Evolutionary conservation across 2,797 vertebrate genomes (phyloP).

Genomic region (Rousettus madagascariensis): DNA sequence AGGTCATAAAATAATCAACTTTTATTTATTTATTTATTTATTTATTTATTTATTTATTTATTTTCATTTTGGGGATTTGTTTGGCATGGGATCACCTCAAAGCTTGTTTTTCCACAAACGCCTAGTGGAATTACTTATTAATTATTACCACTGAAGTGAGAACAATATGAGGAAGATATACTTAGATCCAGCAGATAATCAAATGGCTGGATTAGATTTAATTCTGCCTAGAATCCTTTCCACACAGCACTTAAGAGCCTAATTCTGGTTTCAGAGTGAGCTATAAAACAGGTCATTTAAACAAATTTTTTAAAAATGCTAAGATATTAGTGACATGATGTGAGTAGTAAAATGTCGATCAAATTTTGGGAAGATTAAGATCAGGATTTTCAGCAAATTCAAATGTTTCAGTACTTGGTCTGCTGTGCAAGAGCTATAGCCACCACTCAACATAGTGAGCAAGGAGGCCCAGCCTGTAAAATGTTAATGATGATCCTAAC

Average conservation of each 20-base stretch:
- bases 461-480: background rate
- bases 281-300: conserved; percentile 31
- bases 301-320: background rate
- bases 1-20: conserved; percentile 46
- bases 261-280: background rate
- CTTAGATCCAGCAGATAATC: conserved; percentile 58
- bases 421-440: background rate
- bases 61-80: conserved; percentile 28
- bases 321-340: background rate
- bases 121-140: conserved; percentile 15
- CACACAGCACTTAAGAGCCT: background rate
- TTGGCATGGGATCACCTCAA: conserved; percentile 36
- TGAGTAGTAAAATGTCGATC: background rate
- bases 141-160: background rate
- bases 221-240: conserved; percentile 42
- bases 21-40: background rate
- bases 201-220: conserved; percentile 11
- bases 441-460: background rate
- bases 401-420: background rate
- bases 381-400: background rate
- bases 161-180: conserved; percentile 21
- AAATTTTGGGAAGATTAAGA: background rate
- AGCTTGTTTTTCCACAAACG: conserved; percentile 59
- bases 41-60: no score
- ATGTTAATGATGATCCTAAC: background rate